Evolutionary conservation across 2,888 invertebrate genomes (phyloP).

Genomic region (Hypomecis punctinalis): DNA sequence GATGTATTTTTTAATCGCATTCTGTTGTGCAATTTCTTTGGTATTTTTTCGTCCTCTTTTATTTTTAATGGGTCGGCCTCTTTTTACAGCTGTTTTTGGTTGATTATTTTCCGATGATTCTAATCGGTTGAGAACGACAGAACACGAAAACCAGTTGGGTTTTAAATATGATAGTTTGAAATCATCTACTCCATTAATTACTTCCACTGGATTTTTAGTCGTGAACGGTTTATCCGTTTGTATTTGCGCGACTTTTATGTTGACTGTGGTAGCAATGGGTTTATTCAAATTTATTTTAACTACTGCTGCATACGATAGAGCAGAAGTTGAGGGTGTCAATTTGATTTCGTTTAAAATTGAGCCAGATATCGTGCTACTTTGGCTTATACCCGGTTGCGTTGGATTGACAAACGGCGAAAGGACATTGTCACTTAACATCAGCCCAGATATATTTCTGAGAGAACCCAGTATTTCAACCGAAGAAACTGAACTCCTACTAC

Average conservation of each 20-base stretch:
- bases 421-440: background rate
- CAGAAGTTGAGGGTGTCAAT: background rate
- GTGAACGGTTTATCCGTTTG: background rate
- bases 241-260: background rate
- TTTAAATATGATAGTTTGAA: background rate
- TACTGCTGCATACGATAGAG: background rate
- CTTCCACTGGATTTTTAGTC: background rate
- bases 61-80: conserved; percentile 1
- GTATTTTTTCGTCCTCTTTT: background rate
- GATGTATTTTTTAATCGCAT: background rate
- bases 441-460: background rate
- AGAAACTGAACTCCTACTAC: background rate
- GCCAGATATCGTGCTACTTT: background rate
- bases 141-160: too few species aligned
- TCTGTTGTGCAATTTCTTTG: background rate
- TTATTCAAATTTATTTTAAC: background rate
- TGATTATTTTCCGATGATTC: background rate
- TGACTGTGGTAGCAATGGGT: background rate
- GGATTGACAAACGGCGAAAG: background rate
- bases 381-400: background rate
- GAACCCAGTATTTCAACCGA: background rate
- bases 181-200: background rate
- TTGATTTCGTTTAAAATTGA: background rate
- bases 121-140: background rate
- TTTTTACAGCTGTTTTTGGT: background rate